Evolutionary conservation across 2,797 vertebrate genomes (phyloP).

Genomic region (Parauchenoglanis ngamensis): DNA sequence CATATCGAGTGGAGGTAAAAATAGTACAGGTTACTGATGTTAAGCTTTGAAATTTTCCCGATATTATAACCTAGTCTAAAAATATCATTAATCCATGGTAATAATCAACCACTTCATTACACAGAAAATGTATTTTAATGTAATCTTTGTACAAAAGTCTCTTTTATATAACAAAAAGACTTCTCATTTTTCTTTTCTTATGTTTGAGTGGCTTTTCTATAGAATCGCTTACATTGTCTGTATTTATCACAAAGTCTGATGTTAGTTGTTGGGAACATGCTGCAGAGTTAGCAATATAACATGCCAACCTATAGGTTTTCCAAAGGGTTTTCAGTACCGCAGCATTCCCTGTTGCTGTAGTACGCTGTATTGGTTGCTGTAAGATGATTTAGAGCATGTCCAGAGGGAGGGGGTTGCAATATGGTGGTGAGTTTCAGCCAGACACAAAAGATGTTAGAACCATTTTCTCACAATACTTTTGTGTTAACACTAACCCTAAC

Average conservation of each 20-base stretch:
- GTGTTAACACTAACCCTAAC: too few species aligned
- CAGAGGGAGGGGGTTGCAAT: background rate
- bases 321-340: background rate
- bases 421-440: background rate
- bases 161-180: background rate
- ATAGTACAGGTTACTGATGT: background rate
- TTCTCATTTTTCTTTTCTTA: background rate
- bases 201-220: background rate
- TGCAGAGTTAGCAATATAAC: background rate
- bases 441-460: background rate
- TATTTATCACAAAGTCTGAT: background rate
- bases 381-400: background rate
- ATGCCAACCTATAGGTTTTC: too few species aligned
- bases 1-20: background rate
- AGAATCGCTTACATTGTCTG: background rate
- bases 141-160: background rate
- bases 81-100: background rate
- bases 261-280: background rate
- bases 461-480: too few species aligned
- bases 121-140: background rate
- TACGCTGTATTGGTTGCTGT: background rate
- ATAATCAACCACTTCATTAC: background rate
- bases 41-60: background rate
- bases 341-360: background rate
- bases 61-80: background rate